These are phyloP conservation scores for silkworm (Bombyx mori) DNA, from an alignment of 1,140 invertebrate species.

Conservation along the genomic window DNA sequence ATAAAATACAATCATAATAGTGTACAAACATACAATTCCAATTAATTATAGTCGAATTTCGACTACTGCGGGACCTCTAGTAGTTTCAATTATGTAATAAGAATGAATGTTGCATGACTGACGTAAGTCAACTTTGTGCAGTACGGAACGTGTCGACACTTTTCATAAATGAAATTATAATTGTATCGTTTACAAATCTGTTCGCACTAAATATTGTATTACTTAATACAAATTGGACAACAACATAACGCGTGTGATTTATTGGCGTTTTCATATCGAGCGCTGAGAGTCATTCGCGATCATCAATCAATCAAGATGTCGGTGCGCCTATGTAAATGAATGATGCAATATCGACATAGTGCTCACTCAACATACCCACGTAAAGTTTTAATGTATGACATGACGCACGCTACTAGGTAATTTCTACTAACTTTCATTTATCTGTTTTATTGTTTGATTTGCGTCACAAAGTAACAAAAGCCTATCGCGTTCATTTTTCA, in stretches of 20 bases:
- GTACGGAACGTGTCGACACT: neutral
- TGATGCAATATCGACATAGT: slow-evolving; percentile 7
- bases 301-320: slow-evolving; percentile 20
- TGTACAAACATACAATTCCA: too few relatives aligned
- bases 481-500: too few relatives aligned
- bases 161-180: neutral
- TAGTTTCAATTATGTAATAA: too few relatives aligned
- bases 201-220: slow-evolving; percentile 1
- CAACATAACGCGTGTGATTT: slow-evolving; percentile 11
- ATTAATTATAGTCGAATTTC: too few relatives aligned
- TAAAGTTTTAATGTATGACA: too few relatives aligned
- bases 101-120: slow-evolving; percentile 2
- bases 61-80: too few relatives aligned
- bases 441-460: too few relatives aligned
- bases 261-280: slow-evolving; percentile 16
- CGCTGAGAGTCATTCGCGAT: slow-evolving; percentile 13
- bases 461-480: too few relatives aligned
- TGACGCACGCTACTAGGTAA: too few relatives aligned
- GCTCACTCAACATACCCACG: neutral
- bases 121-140: slow-evolving; percentile 1
- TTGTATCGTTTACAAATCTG: too few relatives aligned
- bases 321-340: slow-evolving; percentile 12
- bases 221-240: neutral
- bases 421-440: too few relatives aligned
- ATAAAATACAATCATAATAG: too few relatives aligned